Evolutionary conservation across 1,140 invertebrate genomes (phyloP).

Genomic region (Drosophila sucinea): DNA sequence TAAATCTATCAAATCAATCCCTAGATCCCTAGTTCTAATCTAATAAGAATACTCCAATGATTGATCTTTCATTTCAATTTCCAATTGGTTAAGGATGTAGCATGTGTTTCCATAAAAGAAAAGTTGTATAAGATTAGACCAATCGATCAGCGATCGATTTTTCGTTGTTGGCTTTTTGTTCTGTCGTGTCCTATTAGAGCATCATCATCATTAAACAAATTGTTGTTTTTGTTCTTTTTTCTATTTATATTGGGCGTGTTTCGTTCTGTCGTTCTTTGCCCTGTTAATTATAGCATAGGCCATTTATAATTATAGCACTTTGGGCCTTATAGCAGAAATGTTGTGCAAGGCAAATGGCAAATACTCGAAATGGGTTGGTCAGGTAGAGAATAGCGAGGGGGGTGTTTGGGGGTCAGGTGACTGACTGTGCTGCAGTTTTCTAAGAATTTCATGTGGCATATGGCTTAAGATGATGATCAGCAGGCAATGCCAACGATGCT

Average conservation of each 20-base stretch:
- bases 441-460: constrained; percentile 44
- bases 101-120: no score
- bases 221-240: constrained; percentile 10
- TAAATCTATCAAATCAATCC: no score
- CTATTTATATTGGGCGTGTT: constrained; percentile 71
- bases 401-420: constrained; percentile 3
- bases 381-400: constrained; percentile 10
- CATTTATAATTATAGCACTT: constrained; percentile 71
- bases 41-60: no score
- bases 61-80: no score
- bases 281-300: constrained; percentile 70
- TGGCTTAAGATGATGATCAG: constrained; percentile 15
- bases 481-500: not conserved
- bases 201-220: constrained; percentile 9
- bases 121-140: constrained; percentile 1
- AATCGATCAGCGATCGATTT: not conserved
- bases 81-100: no score
- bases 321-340: constrained; percentile 21
- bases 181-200: not conserved
- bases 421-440: constrained; percentile 22
- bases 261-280: constrained; percentile 62
- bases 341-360: constrained; percentile 42
- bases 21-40: no score
- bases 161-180: not conserved
- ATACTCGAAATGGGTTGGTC: constrained; percentile 9